Percentiles rank a stretch among this genome's conserved stretches.
Evolutionary conservation across 2,113 vertebrate genomes (phyloP).

Genomic region (Menura novaehollandiae): DNA sequence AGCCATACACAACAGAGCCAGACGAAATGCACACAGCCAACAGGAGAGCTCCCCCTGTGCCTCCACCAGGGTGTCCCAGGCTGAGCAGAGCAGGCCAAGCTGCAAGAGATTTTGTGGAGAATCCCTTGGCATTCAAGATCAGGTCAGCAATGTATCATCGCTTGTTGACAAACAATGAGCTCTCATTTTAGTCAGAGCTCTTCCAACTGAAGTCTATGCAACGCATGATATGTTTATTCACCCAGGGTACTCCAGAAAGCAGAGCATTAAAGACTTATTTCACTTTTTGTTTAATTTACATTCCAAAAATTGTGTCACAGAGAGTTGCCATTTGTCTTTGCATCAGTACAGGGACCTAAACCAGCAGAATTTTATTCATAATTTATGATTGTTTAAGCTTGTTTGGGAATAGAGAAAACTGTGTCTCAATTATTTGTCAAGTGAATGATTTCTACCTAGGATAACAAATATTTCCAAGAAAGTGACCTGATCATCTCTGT

Average conservation of each 20-base stretch:
- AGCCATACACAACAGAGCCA: background rate
- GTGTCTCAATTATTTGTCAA: background rate
- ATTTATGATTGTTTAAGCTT: background rate
- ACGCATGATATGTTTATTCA: background rate
- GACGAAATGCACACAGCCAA: background rate
- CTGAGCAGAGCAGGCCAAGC: background rate
- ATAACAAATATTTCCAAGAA: background rate
- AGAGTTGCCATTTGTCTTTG: background rate
- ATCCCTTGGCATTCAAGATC: background rate
- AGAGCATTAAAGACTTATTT: background rate
- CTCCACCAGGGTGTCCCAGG: background rate
- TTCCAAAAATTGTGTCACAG: background rate
- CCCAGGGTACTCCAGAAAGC: background rate
- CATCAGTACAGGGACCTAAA: background rate
- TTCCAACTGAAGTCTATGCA: background rate
- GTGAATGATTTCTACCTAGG: background rate
- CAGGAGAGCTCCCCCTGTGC: fast-evolving
- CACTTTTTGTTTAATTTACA: background rate
- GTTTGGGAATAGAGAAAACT: background rate
- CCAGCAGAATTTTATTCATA: background rate
- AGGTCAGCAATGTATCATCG: background rate
- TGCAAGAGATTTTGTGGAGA: background rate
- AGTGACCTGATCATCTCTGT: background rate
- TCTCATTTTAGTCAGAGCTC: background rate
- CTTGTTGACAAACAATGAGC: background rate